Base-by-base conservation (phyloP, 2,888 invertebrate species). In the Polietes domitor region DNA sequence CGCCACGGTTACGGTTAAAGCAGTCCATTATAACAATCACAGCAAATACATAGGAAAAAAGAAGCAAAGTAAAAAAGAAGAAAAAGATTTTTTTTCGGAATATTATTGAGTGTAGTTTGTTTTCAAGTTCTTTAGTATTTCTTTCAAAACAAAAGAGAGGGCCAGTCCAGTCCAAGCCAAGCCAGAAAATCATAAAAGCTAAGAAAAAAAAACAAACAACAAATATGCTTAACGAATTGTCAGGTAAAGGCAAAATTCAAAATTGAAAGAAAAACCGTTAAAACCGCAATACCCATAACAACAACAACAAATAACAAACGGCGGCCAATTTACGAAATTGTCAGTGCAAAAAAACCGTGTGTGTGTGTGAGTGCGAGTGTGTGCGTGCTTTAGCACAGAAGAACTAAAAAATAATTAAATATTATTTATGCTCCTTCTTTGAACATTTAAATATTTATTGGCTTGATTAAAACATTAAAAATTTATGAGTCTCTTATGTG, bases 401-500 rank as follows among this genome's bases (percentile, higher is more conserved):
- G 9, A n/a, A n/a, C n/a, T n/a, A 37, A 37, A 7, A 37, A 37
- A 37, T 2, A 37, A 37, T 37, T 32, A 32, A 32, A 5, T 32
- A 5, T 3, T 32, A 7, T 37, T 37, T 37, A 7, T 37, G 32
- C 7, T 5, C 7, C 3, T 32, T 32, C 32, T 32, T 32, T 32
- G 12, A 37, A 37, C 10, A 37, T 37, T 9, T 28, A 43, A 32
- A 61, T 26, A 41, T 43, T 47, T 47, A 15, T 47, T 47, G 47
- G n/a, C n/a, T 47, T 47, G 47, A n/a, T 47, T 47, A 47, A 61
- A 43, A n/a, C 47, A 24, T 53, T 58, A 26, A 71, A 77, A 76
- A 73, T 84, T 80, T 74, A 80, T 76, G 77, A 50, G 55, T 47
- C 7, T 80, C 7, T 80, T 77, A 37, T 80, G 41, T 50, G 74